A percentile compares a stretch with the other conserved stretches of the same genome.
These are phyloP conservation scores for Oopsacas minuta DNA, from an alignment of 37 sponge, comb jelly and placozoan species.

Conservation along the genomic window DNA sequence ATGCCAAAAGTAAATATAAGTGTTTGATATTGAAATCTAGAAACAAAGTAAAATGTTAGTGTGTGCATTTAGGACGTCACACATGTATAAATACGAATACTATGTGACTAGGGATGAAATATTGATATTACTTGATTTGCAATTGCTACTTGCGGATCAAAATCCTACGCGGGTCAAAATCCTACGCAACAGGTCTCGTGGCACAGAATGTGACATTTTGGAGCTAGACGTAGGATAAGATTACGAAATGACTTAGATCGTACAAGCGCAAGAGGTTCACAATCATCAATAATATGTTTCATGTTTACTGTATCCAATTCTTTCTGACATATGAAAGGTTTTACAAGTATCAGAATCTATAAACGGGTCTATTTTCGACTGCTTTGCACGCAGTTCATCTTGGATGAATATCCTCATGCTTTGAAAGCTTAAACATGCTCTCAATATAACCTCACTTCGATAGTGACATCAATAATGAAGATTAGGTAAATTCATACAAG, in stretches of 20 bases:
- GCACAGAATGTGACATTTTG: not conserved
- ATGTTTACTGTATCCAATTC: not conserved
- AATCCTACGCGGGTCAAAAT: too few relatives aligned
- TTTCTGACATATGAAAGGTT: not conserved
- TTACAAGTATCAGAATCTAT: not conserved
- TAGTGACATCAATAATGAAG: too few relatives aligned
- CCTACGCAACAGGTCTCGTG: too few relatives aligned
- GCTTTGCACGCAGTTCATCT: not conserved
- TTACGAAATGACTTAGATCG: not conserved
- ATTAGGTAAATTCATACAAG: too few relatives aligned
- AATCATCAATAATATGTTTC: not conserved
- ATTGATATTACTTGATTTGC: too few relatives aligned
- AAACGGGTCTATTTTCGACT: not conserved
- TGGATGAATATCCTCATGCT: not conserved
- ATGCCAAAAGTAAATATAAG: too few relatives aligned
- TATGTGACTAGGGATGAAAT: too few relatives aligned
- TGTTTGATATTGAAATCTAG: too few relatives aligned
- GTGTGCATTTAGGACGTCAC: too few relatives aligned
- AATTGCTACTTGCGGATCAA: too few relatives aligned
- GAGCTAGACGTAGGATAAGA: not conserved
- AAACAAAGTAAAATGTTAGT: too few relatives aligned
- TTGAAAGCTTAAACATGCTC: not conserved
- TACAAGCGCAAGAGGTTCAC: not conserved
- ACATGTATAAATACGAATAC: too few relatives aligned
- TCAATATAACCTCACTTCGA: not conserved